Evolutionary conservation across 1,140 invertebrate species (phyloP), one percentile per base, ranked within the genome.

Genomic region (Bicyclus anynana): DNA sequence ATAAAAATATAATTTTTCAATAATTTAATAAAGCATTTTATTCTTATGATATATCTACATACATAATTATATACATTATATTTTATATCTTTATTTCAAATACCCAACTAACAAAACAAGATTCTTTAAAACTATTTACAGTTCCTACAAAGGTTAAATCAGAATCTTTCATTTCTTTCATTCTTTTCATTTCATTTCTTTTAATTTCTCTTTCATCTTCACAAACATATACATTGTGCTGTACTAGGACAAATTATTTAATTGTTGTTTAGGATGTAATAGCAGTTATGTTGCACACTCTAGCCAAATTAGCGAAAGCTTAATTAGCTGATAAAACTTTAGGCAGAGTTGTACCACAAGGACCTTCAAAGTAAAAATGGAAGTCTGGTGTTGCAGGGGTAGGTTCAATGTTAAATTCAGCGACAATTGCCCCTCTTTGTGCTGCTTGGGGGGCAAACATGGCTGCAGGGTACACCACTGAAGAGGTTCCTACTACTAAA

Each of bases 391-490:
- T 95, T 14, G 92, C 93, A 18, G 93, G 91, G 21, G 96, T 96
- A 6, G 90, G 74, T 89, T 97, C 95, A 57, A 97, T 87, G 74
- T 98, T 98, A 74, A 98, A 97, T 88, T 98, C 96, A 1, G 95
- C 96, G 5, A 97, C 96, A 18, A 95, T 92, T 16, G 96, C 91
- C 5, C 94, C 94, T 62, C 95, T 89, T 13, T 89, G 82, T 14
- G 95, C 95, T 0, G 96, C 94, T 70, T 91, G 84, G 0, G 95
- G 95, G 4, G 95, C 96, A 91, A 96, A 97, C 93, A 95, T 95
- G n/a, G 96, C 95, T n/a, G 96, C 96, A 12, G 96, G 96, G 86
- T 97, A 97, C 2, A 97, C 96, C 7, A 96, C 91, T 1, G 95
- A 96, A 16, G 96, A 97, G 12, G 96, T 97, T 5, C 95, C 94